Evolutionary conservation across 1,140 invertebrate genomes (phyloP), one percentile per base, ranked within the genome.

Genomic region (Papilio polytes): DNA sequence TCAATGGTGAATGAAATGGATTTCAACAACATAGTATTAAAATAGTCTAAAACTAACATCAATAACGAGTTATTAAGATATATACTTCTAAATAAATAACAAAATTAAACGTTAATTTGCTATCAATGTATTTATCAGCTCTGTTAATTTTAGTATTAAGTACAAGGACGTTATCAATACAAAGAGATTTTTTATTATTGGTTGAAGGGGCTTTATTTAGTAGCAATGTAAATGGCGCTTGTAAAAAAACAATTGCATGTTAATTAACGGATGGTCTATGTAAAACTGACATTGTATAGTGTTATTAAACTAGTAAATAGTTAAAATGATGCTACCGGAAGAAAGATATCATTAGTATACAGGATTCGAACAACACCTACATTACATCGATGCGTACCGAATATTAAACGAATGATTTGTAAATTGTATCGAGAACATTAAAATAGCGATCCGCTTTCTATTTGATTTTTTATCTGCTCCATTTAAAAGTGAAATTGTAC

Each of bases 401-500:
- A 78, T 78, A 78, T 36, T 53, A 46, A 76, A 31, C 31, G 48
- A 77, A 46, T 2, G 44, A 76, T 51, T 48, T 76, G 76, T 78
- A 59, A 41, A 78, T 77, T 56, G 22, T 56, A 59, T 78, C 51
- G 51, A 78, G 31, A 41, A 78, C 76, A 59, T 78, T 78, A 78
- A 78, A 70, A 76, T 76, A 26, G 51, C 31, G 76, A 78, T 78
- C 51, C 15, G 31, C 76, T 78, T 78, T 78, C 76, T 78, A 46
- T 78, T 59, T 63, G 22, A 56, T 59, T 31, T 56, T 22, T 56
- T 77, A 76, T 31, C 22, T 77, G 48, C n/a, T 77, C 74, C 51
- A 56, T 77, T 77, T 77, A 77, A 78, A 78, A 78, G 76, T 78
- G 76, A 78, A 78, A 59, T 76, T 76, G 2, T 48, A 51, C 46